phyloP scores from a whole-genome alignment of 2,113 vertebrate species.

The Notothenia coriiceps region DNA sequence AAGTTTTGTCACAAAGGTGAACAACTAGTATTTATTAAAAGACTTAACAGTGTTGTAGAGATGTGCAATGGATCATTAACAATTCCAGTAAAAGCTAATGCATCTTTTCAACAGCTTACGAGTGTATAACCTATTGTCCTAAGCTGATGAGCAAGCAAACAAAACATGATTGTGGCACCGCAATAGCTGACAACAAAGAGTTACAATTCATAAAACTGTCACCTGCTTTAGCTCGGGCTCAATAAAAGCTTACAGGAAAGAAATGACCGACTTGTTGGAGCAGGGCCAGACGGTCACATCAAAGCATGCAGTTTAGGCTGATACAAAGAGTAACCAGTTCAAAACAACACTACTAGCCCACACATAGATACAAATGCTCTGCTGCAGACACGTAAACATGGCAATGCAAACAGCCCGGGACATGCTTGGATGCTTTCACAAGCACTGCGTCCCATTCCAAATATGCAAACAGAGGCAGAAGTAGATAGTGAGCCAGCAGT shows the following conservation, averaged over 20 bases:
- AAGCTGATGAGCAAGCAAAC: conserved; percentile 59
- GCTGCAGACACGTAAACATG: conserved; percentile 54
- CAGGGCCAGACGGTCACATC: conserved; percentile 42
- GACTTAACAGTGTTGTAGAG: conserved; percentile 31
- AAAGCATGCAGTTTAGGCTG: conserved; percentile 30
- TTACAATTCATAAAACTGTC: conserved; percentile 66
- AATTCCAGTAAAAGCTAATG: conserved; percentile 47
- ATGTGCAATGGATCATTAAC: conserved; percentile 40
- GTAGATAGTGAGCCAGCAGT: conserved; percentile 48
- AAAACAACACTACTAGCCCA: conserved; percentile 49
- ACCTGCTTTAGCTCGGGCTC: conserved; percentile 39
- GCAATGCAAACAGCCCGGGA: conserved; percentile 63
- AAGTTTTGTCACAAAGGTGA: conserved; percentile 17
- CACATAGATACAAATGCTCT: conserved; percentile 58
- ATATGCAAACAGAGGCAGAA: conserved; percentile 64
- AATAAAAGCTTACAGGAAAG: conserved; percentile 48
- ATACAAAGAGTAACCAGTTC: conserved; percentile 47
- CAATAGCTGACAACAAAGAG: conserved; percentile 44
- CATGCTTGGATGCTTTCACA: conserved; percentile 50
- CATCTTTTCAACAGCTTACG: conserved; percentile 41
- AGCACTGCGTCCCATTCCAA: conserved; percentile 46
- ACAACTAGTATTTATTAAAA: conserved; percentile 29
- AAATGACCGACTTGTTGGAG: conserved; percentile 34
- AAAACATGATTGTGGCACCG: conserved; percentile 26
- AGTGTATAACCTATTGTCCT: conserved; percentile 42